These are phyloP conservation scores for Gadopsis bispinosus DNA, from an alignment of 2,797 vertebrate genomes.

Conservation along the genomic window DNA sequence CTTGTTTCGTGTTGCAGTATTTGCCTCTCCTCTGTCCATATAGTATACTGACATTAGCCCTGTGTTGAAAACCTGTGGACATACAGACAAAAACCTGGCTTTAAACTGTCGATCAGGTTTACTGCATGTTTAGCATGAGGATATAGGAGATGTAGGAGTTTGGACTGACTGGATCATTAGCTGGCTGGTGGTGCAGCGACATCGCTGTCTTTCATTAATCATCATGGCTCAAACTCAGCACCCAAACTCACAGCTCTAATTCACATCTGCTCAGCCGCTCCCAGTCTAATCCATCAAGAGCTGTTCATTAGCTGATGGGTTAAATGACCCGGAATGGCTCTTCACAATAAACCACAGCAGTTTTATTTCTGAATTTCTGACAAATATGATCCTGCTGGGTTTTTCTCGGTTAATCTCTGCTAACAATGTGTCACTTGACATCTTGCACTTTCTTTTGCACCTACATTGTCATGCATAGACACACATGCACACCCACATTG, in stretches of 20 bases:
- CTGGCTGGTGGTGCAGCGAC: constrained; percentile 23
- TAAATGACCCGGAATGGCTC: constrained; percentile 51
- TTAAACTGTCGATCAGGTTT: constrained; percentile 13
- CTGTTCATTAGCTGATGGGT: constrained; percentile 55
- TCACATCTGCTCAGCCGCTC: constrained; percentile 52
- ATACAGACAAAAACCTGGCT: neutral
- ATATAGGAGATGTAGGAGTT: constrained; percentile 27
- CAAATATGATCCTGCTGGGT: constrained; percentile 1
- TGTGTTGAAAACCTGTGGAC: neutral
- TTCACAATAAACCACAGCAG: constrained; percentile 16
- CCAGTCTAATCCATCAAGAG: constrained; percentile 54
- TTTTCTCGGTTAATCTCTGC: constrained; percentile 42
- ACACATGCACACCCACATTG: constrained; percentile 52
- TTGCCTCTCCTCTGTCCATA: neutral
- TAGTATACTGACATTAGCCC: neutral
- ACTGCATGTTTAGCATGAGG: constrained; percentile 19
- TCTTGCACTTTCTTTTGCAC: constrained; percentile 44
- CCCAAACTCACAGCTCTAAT: constrained; percentile 39
- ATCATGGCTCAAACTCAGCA: constrained; percentile 33
- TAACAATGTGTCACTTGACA: constrained; percentile 47
- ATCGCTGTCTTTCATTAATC: constrained; percentile 55
- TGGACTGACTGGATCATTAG: constrained; percentile 39
- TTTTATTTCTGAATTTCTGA: constrained; percentile 40
- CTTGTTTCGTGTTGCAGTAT: neutral
- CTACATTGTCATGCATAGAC: constrained; percentile 49